A percentile compares a stretch with the other conserved stretches of the same genome.
phyloP scores from a whole-genome alignment of 2,888 invertebrate species.

The Tachystola acroxantha region DNA sequence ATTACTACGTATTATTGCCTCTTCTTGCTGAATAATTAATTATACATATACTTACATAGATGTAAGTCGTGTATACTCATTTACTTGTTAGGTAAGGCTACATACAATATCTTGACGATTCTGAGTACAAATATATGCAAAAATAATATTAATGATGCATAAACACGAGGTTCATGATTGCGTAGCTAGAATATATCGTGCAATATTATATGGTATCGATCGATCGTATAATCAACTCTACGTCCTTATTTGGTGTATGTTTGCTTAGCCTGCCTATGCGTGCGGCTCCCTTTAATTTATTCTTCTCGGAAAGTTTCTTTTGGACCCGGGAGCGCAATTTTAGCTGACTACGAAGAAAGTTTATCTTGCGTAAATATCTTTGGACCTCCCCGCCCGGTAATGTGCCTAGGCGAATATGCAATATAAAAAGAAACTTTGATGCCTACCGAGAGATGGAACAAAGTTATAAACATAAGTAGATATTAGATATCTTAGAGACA shows the following conservation, averaged over 20 bases:
- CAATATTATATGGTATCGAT: slow-evolving; percentile 24
- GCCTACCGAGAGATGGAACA: too few species aligned
- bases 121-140: background rate
- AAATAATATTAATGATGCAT: slow-evolving; percentile 1
- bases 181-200: slow-evolving; percentile 36
- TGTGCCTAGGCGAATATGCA: background rate
- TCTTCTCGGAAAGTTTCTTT: slow-evolving; percentile 33
- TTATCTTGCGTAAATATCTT: slow-evolving; percentile 35
- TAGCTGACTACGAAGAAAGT: slow-evolving; percentile 29
- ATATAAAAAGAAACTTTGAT: too few species aligned
- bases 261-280: slow-evolving; percentile 20
- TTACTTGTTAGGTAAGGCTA: too few species aligned
- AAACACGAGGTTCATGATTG: slow-evolving; percentile 11
- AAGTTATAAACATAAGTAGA: too few species aligned
- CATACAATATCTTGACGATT: too few species aligned
- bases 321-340: slow-evolving; percentile 20
- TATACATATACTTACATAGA: too few species aligned
- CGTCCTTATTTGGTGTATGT: slow-evolving; percentile 34
- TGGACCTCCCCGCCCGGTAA: background rate
- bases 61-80: too few species aligned
- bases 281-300: slow-evolving; percentile 37
- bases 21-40: too few species aligned
- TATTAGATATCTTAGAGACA: too few species aligned
- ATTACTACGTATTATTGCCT: too few species aligned
- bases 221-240: slow-evolving; percentile 35